A percentile compares a stretch with the other conserved stretches of the same genome.
Conservation (phyloP, 2,888 invertebrate species). For the Empis stercorea region DNA sequence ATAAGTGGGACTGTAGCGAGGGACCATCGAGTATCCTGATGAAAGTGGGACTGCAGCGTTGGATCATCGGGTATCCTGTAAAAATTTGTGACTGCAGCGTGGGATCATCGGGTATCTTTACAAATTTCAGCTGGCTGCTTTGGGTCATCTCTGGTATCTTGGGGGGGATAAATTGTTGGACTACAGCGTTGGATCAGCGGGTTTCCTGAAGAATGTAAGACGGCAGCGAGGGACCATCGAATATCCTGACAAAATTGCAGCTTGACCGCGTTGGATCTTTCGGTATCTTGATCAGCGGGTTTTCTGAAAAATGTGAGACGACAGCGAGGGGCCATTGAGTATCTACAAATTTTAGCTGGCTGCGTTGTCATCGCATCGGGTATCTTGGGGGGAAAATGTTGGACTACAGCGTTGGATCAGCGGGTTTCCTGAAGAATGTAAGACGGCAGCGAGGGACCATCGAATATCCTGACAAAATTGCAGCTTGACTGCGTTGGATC, state of each 20-base stretch:
- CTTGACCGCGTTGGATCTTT: too few relatives aligned
- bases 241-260: neutral
- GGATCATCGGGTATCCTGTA: neutral
- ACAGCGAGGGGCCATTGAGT: neutral
- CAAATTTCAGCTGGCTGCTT: too few relatives aligned
- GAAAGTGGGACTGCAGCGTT: neutral
- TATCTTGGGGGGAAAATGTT: neutral
- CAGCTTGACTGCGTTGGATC: neutral
- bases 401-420: neutral
- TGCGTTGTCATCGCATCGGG: neutral
- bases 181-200: neutral
- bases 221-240: neutral
- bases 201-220: neutral
- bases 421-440: neutral
- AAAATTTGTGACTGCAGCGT: neutral
- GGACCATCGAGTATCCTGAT: neutral
- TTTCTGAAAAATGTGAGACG: too few relatives aligned
- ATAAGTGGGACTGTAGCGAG: neutral
- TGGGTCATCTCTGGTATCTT: too few relatives aligned
- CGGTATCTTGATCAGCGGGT: too few relatives aligned
- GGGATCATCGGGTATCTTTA: too few relatives aligned
- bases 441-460: neutral
- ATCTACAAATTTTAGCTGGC: neutral
- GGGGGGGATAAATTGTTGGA: too few relatives aligned
- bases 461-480: too few relatives aligned